phyloP scores from a whole-genome alignment of 2,113 vertebrate genomes.

The Anseranas semipalmata region DNA sequence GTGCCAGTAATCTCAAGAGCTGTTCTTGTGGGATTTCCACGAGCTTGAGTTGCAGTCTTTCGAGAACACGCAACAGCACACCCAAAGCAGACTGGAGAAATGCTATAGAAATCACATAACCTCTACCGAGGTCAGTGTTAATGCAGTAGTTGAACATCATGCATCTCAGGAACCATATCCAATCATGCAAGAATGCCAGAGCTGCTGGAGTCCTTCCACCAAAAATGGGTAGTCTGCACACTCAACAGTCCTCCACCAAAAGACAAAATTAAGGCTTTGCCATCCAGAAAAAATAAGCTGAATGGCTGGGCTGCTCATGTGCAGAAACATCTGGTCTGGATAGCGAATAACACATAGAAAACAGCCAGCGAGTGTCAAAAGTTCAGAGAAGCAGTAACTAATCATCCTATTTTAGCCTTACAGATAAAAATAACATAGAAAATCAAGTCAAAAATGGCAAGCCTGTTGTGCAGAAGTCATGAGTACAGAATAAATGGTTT shows the following conservation, averaged over 20 bases:
- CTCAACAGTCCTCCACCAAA: not conserved
- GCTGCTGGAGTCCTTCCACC: not conserved
- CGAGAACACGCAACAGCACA: not conserved
- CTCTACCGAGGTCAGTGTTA: not conserved
- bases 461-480: not conserved
- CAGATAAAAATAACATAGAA: not conserved
- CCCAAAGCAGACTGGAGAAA: not conserved
- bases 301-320: not conserved
- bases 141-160: not conserved
- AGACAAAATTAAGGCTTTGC: not conserved
- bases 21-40: not conserved
- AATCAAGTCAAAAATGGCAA: not conserved
- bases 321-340: constrained; percentile 38
- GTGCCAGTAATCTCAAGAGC: not conserved
- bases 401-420: not conserved
- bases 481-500: not conserved
- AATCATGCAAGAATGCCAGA: not conserved
- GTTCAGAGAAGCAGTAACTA: constrained; percentile 24
- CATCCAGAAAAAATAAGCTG: constrained; percentile 8
- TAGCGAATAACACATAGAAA: constrained; percentile 26
- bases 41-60: not conserved
- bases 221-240: not conserved
- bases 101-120: not conserved
- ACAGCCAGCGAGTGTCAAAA: not conserved
- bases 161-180: not conserved